Base-by-base conservation (phyloP, 2,888 invertebrate genomes). In the Polymixis lichenea region DNA sequence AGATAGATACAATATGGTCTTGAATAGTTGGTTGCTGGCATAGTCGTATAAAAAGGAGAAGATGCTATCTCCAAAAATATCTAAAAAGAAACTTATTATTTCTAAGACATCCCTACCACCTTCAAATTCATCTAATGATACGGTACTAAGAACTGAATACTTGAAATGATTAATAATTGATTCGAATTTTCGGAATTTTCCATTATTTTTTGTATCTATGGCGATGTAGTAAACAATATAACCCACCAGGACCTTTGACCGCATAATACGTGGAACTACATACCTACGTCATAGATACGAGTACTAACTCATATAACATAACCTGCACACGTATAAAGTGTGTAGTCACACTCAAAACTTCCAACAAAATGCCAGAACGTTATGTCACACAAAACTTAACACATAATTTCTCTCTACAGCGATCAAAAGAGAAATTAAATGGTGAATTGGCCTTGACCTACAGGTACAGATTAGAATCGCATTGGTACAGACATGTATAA, bases 371-470 rank as follows among this genome's bases (percentile, higher is more conserved):
- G 25, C 51, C 25, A 32, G 7, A 67, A 25, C 17, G 19, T 79
- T 69, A 46, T 56, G 60, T 72, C 67, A 80, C 58, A 78, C 4
- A 60, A 32, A 49, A 58, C 53, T 17, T 43, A 17, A 61, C 22
- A 66, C 58, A 66, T 56, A 53, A 71, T 75, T 82, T 74, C 81
- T 82, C 85, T 82, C 15, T 43, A 43, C 43, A 43, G 43, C 7
- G 43, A 43, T 43, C 43, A 11, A 43, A 13, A 46, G 43, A 46
- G 43, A 46, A 46, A 46, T 46, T 0, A 46, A 13, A 13, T 11
- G 11, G 11, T 46, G 1, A 46, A 13, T 46, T 43, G 43, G 43
- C 43, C 43, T 43, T 43, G 43, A 11, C 43, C 9, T 43, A 43
- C 9, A 43, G 43, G n/a, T n/a, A n/a, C n/a, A 9, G 9, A 43